Base-by-base conservation (phyloP, 1,140 invertebrate genomes). In the Drosophila gunungcola region DNA sequence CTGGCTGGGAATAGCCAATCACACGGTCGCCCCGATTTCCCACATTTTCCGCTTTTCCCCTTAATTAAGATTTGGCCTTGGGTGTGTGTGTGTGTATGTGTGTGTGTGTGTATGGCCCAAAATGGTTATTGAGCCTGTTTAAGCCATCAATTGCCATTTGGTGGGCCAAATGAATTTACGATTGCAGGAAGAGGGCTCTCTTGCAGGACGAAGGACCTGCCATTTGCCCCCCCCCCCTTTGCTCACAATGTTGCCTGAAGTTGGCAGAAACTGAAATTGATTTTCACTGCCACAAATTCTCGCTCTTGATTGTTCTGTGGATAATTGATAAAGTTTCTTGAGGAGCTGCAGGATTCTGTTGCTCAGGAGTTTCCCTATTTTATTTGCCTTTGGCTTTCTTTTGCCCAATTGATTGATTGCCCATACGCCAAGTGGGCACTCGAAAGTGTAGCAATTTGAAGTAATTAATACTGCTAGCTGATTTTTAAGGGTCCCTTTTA, bases 81-180 rank as follows among this genome's bases (percentile, higher is more conserved):
- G n/a, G 10, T 58, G 51, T 27, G 16, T 42, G 16, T 21, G 16
- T 21, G 16, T 52, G 27, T 11, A 6, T 58, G 51, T 16, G 16
- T 42, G 52, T 43, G 48, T 41, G 38, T 43, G 39, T 43, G 58
- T 56, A 34, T 45, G 43, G 46, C n/a, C 43, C 36, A 64, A 68
- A 68, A 51, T 52, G 61, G 38, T 45, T 68, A 65, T 68, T 68
- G 61, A 72, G 69, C 67, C 67, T 32, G 67, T 75, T 75, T 58
- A 75, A 75, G 61, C 73, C 73, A 75, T 75, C 61, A 75, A 75
- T 75, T 75, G 72, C 60, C 72, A 75, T 75, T 75, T 74, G 56
- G 41, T 39, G 53, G 53, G 42, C 36, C 72, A 75, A 75, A 75
- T 75, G 73, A 75, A 75, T 67, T 75, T 75, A 75, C 73, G 73